Evolutionary conservation across 2,888 invertebrate species (phyloP).

Genomic region (Pollenia griseotomentosa): DNA sequence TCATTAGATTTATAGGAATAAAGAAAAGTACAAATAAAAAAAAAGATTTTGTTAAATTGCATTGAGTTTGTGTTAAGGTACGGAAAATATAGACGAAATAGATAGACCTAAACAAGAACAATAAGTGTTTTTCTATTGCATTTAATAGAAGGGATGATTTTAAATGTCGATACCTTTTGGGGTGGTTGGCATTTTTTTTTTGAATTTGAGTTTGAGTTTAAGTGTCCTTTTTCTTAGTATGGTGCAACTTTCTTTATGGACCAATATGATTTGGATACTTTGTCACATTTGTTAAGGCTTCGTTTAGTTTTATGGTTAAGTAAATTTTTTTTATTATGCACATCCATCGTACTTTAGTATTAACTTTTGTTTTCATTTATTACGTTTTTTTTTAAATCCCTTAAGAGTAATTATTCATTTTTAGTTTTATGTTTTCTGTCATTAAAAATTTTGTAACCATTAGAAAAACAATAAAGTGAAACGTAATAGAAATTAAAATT

Average conservation of each 20-base stretch:
- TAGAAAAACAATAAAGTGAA: conserved; percentile 5
- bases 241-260: background rate
- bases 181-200: conserved; percentile 12
- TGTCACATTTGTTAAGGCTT: conserved; percentile 60
- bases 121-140: conserved; percentile 23
- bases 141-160: conserved; percentile 15
- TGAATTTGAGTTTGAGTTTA: no score
- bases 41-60: conserved; percentile 48
- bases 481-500: background rate
- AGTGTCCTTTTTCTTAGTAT: background rate
- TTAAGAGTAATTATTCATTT: conserved; percentile 39
- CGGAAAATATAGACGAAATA: background rate
- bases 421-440: conserved; percentile 1
- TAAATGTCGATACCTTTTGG: background rate
- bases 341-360: conserved; percentile 45
- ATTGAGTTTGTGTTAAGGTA: conserved; percentile 17
- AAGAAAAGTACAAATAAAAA: background rate
- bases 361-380: conserved; percentile 66
- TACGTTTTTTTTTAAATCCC: conserved; percentile 34
- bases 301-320: conserved; percentile 19
- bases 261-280: conserved; percentile 1
- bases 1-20: background rate
- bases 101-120: background rate
- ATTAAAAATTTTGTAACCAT: background rate
- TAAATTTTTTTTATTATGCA: conserved; percentile 12